Percentiles rank a stretch among this genome's conserved stretches.
Evolutionary conservation across 2,113 vertebrate genomes (phyloP).

Genomic region (Pampusana beccarii): DNA sequence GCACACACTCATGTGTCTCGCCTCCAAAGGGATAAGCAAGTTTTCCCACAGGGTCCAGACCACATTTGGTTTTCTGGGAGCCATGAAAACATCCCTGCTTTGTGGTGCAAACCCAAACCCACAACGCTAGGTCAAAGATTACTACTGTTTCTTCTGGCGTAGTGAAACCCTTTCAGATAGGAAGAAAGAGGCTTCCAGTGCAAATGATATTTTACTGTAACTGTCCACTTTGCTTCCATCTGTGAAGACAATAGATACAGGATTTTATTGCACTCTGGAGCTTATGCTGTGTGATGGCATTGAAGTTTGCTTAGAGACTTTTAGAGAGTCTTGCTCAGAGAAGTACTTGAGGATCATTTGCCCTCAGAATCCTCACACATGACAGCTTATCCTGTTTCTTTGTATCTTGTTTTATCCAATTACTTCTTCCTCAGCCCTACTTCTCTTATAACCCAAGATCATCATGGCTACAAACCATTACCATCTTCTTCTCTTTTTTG

Average conservation of each 20-base stretch:
- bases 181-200: background rate
- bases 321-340: background rate
- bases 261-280: background rate
- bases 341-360: background rate
- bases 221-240: background rate
- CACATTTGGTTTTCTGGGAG: background rate
- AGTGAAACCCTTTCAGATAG: background rate
- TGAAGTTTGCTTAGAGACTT: background rate
- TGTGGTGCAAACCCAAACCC: conserved; percentile 31
- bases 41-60: background rate
- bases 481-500: background rate
- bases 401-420: background rate
- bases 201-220: background rate
- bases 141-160: background rate
- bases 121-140: background rate
- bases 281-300: background rate
- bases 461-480: background rate
- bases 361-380: background rate
- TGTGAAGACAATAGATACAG: background rate
- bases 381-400: background rate
- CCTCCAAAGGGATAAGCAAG: background rate
- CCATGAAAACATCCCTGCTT: background rate
- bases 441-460: background rate
- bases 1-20: background rate
- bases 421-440: background rate